Evolutionary conservation across 2,113 vertebrate species (phyloP), one percentile per base, ranked within the genome.

Genomic region (Hoplias malabaricus): DNA sequence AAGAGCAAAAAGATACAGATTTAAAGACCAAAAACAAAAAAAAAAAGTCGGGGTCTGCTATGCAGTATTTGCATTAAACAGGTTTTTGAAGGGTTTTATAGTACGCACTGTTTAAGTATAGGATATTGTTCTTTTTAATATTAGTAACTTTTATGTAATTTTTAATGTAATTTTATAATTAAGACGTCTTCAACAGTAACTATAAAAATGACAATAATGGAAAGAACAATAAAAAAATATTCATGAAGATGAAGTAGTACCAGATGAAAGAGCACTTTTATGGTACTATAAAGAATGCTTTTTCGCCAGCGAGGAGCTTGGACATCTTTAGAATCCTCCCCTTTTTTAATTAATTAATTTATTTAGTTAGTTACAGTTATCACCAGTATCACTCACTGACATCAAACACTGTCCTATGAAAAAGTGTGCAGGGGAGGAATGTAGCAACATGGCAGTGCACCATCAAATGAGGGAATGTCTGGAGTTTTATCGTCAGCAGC

Each of bases 381-480:
- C 29, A 69, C 53, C 31, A 67, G 54, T 77, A 77, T 80, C 56
- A 34, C 46, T 63, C 19, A 53, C 36, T 42, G 14, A 76, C 42
- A 73, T 67, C 40, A 72, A 65, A 76, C 69, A 72, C 42, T 38
- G 61, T 46, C 29, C 38, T 66, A 42, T 81, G 73, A 83, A 82
- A 78, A 56, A 86, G 75, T 62, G 6, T 76, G 59, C 75, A 80
- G 87, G 83, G 87, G 88, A 87, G 94, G 80, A 90, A 95, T 93
- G 92, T 93, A 93, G 92, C 89, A 90, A 93, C 91, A 94, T 94
- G 93, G 94, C 93, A 91, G 90, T 87, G 88, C 89, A 95, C 93
- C 94, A 95, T 95, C 94, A 95, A 94, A 95, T 95, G 94, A 96
- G 94, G 83, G 93, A 95, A 94, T 81, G 95, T 96, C 95, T 98